These are phyloP conservation scores for Drosophila tanythrix DNA, from an alignment of 2,888 invertebrate genomes.

Conservation along the genomic window DNA sequence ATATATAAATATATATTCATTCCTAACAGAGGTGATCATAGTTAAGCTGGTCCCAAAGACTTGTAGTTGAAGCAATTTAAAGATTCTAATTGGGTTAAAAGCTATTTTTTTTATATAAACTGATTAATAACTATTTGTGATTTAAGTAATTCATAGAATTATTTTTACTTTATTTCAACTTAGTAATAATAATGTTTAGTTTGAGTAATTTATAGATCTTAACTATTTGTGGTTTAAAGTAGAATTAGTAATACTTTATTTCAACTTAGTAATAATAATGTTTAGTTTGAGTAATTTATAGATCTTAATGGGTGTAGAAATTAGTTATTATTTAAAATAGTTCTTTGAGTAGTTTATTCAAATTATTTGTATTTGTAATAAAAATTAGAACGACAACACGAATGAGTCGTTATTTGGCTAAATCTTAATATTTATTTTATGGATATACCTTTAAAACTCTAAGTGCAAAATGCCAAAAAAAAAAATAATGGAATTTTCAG, in stretches of 20 bases:
- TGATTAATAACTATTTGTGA: background rate
- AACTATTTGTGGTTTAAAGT: too few relatives aligned
- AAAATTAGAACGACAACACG: too few relatives aligned
- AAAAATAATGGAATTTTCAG: background rate
- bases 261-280: background rate
- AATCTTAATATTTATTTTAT: background rate
- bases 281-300: background rate
- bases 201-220: background rate
- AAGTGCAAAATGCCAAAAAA: background rate
- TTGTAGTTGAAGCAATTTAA: background rate
- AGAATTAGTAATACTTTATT: too few relatives aligned
- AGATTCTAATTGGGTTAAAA: background rate
- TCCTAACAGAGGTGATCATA: background rate
- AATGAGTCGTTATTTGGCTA: background rate
- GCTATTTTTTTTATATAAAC: background rate
- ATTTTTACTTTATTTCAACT: background rate
- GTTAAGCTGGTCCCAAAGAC: background rate
- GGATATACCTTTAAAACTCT: background rate
- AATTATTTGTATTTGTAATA: too few relatives aligned
- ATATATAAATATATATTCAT: background rate
- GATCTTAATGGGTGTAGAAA: too few relatives aligned
- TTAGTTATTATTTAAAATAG: background rate
- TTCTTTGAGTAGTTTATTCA: too few relatives aligned
- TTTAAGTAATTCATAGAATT: too few relatives aligned
- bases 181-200: background rate